Percentiles rank a stretch among this genome's conserved stretches.
Evolutionary conservation across 1,140 invertebrate species (phyloP).

Genomic region (Diabrotica undecimpunctata): DNA sequence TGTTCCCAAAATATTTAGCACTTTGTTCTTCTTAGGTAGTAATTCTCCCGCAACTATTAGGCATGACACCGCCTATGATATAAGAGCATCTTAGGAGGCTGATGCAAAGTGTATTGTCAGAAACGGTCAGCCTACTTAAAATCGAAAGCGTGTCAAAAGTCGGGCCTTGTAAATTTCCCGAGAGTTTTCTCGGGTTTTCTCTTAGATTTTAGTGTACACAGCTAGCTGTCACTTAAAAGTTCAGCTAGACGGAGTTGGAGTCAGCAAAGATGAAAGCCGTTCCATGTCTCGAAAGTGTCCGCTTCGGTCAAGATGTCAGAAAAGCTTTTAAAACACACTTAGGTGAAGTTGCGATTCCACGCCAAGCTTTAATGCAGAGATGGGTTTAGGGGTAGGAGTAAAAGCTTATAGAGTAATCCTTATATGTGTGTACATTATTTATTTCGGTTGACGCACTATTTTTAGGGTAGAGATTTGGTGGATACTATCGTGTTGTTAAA

Average conservation of each 20-base stretch:
- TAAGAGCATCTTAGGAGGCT: neutral
- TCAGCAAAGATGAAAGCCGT: conserved; percentile 42
- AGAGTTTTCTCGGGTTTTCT: conserved; percentile 13
- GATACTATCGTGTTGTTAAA: no score
- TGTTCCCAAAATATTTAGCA: no score
- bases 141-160: conserved; percentile 37
- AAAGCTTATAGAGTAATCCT: conserved; percentile 10
- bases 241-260: conserved; percentile 29
- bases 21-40: no score
- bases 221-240: conserved; percentile 37
- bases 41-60: no score
- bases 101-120: conserved; percentile 8
- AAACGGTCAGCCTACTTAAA: conserved; percentile 27
- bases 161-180: conserved; percentile 32
- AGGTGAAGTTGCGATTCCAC: conserved; percentile 30
- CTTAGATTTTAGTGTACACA: conserved; percentile 30
- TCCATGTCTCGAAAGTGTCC: conserved; percentile 45
- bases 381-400: conserved; percentile 8
- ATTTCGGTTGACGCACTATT: neutral
- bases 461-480: no score
- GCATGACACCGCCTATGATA: no score
- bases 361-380: conserved; percentile 16
- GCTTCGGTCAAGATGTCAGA: conserved; percentile 49
- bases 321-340: conserved; percentile 49
- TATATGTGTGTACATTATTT: conserved; percentile 10